These are phyloP conservation scores for Nomada goodeniana DNA, from an alignment of 2,888 invertebrate species.

Conservation along the genomic window DNA sequence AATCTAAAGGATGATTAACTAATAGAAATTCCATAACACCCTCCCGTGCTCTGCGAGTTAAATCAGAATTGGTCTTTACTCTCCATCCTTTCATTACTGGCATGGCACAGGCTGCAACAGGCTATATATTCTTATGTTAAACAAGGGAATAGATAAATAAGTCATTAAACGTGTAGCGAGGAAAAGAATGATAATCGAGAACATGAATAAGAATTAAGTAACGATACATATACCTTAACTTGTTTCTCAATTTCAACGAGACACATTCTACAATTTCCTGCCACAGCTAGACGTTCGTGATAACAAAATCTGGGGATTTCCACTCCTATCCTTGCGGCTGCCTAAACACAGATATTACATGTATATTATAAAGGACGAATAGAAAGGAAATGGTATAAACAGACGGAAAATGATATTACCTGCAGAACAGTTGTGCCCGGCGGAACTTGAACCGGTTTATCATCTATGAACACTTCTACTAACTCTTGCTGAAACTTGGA, in stretches of 20 bases:
- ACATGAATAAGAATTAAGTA: not conserved
- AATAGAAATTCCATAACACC: constrained; percentile 99
- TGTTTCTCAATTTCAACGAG: constrained; percentile 99
- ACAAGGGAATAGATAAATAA: not conserved
- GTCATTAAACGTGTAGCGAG: no score
- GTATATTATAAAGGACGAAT: no score
- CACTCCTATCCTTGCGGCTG: constrained; percentile 96
- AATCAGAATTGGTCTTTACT: constrained; percentile 98
- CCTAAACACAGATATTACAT: constrained; percentile 86
- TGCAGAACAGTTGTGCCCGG: constrained; percentile 99
- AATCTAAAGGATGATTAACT: constrained; percentile 99
- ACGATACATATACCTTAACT: constrained; percentile 87
- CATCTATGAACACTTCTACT: constrained; percentile 98
- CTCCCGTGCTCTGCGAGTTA: constrained; percentile 90
- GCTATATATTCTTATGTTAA: constrained; percentile 84
- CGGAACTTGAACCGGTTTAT: constrained; percentile 95
- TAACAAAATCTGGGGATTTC: constrained; percentile 99
- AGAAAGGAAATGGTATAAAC: no score
- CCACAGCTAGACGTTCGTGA: constrained; percentile 98
- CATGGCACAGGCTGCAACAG: constrained; percentile 99
- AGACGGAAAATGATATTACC: constrained; percentile 84
- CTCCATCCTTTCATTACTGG: constrained; percentile 99
- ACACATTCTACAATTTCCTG: constrained; percentile 99
- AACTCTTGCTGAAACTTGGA: constrained; percentile 87
- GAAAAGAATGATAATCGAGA: no score